phyloP scores from a whole-genome alignment of 2,113 vertebrate genomes.

The Mesembrinibis cayennensis region DNA sequence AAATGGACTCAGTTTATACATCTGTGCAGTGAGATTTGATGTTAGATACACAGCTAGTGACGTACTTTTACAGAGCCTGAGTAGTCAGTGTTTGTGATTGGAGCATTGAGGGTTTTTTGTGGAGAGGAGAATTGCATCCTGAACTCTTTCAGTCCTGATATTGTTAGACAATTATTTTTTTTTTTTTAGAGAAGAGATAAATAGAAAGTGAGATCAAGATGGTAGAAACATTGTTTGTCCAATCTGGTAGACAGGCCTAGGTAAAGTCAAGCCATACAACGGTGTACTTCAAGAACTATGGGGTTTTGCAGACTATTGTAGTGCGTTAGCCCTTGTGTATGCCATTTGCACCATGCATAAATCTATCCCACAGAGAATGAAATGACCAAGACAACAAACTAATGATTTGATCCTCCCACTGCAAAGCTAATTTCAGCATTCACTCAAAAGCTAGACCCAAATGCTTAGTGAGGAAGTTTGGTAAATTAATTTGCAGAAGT shows the following conservation, averaged over 20 bases:
- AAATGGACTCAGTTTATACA: neutral
- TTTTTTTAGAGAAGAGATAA: neutral
- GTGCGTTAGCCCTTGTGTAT: neutral
- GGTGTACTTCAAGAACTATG: neutral
- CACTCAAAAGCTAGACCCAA: neutral
- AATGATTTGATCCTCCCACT: neutral
- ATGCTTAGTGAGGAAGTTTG: neutral
- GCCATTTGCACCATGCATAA: neutral
- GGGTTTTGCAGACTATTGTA: neutral
- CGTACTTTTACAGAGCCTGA: neutral
- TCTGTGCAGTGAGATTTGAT: neutral
- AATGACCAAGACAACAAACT: neutral
- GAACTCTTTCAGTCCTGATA: neutral
- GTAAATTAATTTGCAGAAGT: neutral
- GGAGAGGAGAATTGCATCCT: neutral
- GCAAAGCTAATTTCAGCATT: neutral
- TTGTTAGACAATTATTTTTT: neutral
- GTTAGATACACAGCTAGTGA: neutral
- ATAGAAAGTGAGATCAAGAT: neutral
- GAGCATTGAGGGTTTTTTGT: fast-evolving
- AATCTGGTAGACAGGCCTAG: fast-evolving
- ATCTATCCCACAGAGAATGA: neutral
- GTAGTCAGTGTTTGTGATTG: neutral
- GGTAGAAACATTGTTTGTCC: neutral
- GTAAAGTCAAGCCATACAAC: neutral